These are phyloP conservation scores for Maylandia zebra DNA, from an alignment of 2,113 vertebrate genomes.

Conservation along the genomic window DNA sequence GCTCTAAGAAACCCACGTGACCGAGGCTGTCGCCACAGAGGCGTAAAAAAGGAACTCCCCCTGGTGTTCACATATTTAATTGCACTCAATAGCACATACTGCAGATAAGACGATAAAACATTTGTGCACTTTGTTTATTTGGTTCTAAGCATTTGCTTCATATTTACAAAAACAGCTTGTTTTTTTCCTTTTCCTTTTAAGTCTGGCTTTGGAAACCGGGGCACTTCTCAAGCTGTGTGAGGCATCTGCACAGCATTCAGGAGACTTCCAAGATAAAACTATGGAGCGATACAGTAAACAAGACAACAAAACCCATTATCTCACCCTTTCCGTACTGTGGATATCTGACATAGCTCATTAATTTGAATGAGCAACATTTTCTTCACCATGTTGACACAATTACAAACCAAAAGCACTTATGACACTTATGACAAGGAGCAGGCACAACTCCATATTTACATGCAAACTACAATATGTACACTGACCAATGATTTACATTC, in stretches of 20 bases:
- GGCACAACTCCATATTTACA: constrained; percentile 33
- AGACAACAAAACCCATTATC: constrained; percentile 5
- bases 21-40: too few species aligned
- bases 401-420: constrained; percentile 7
- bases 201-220: constrained; percentile 11
- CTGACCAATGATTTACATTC: neutral
- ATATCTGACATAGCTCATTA: neutral
- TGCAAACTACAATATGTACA: constrained; percentile 32
- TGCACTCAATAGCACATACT: neutral
- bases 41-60: neutral
- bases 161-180: constrained; percentile 49
- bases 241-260: constrained; percentile 9
- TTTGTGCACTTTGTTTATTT: constrained; percentile 54
- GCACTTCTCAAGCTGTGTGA: constrained; percentile 13
- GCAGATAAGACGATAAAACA: neutral
- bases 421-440: neutral
- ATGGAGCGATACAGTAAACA: constrained; percentile 33
- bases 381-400: neutral
- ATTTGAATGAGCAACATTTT: neutral
- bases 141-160: constrained; percentile 45
- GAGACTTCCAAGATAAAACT: neutral
- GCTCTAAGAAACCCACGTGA: neutral
- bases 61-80: neutral
- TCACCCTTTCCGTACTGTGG: neutral
- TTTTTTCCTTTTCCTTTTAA: neutral